Evolutionary conservation across 2,113 vertebrate species (phyloP), one percentile per base, ranked within the genome.

Genomic region (Epinephelus lanceolatus): DNA sequence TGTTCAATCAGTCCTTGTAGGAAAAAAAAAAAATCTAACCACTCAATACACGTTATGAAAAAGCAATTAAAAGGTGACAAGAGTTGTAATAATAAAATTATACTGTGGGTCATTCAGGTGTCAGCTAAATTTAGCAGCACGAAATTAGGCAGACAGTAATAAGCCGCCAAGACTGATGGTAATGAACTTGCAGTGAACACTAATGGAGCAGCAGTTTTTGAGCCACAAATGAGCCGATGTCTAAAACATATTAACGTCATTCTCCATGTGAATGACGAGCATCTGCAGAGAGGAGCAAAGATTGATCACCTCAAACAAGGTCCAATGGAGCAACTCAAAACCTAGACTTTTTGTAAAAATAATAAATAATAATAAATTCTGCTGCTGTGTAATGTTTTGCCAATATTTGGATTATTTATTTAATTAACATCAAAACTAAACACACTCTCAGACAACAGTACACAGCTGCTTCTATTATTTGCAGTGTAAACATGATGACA

Each of bases 221-320:
- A 86, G 25, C 60, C 56, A 57, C 61, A 78, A 56, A 79, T 60
- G 71, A 75, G 75, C 18, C 59, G n/a, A 53, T 81, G 23, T 66
- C 66, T 76, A 18, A 74, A 86, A 71, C 18, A 71, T 70, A 63
- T 71, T 70, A 67, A 62, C 33, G 53, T 67, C 45, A 67, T 15
- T 25, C 10, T 53, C 52, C 15, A 60, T 60, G 47, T 3, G 6
- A 67, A 47, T 65, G 52, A 45, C 42, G 40, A 67, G 60, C 21
- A 65, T 59, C 19, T 49, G 51, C 51, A 53, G 40, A 57, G 59
- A 53, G 11, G 5, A 25, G 17, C 15, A 27, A 51, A 45, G 45
- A 72, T 42, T 2, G 21, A 62, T 75, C 18, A 19, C 6, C 6
- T 61, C 6, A 71, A 51, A 63, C 42, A 45, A 11, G 42, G 9